Base-by-base conservation (phyloP, 2,888 invertebrate species). In the Hydropsyche betteni region DNA sequence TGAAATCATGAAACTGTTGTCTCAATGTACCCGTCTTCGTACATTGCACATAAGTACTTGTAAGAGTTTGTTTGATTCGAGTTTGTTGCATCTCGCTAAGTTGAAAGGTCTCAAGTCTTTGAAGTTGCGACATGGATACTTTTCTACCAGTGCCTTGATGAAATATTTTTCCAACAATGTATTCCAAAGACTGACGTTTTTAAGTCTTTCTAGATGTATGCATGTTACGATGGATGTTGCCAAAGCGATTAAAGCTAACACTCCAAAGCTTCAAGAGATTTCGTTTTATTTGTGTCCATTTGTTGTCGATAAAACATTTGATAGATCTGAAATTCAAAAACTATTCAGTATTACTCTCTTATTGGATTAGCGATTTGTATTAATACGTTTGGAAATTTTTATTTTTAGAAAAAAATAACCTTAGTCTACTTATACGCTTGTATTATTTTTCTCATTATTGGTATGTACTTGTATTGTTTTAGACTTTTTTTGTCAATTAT, bases 281-380 rank as follows among this genome's bases (percentile, higher is more conserved):
- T 88, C 88, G 75, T 88, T 88, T 80, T 88, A 88, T 80, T 82
- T 87, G 52, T 88, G 88, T 79, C 88, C 88, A 68, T 88, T 88
- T 80, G 86, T 88, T 53, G 86, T 85, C 80, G 84, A 85, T 61
- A 84, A 85, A 72, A 84, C 85, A 79, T 88, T 87, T 78, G 85
- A 86, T 80, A 84, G 86, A 81, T 81, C 84, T 80, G 87, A 88
- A 80, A 81, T 88, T 81, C 86, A 87, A 80, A 86, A 86, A 82
- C 84, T 88, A 84, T 88, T 87, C 81, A 83, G 85, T 80, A 87
- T 87, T 83, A 86, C 88, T 81, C 82, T 88, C 80, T 81, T 88
- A 78, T 83, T 88, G 75, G 88, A 88, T 84, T 88, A 80, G 85
- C 36, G 24, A 38, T 12, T 58, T 58, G 72, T 52, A 55, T 58